Base-by-base conservation (phyloP, 2,797 vertebrate genomes). In the Vultur gryphus region DNA sequence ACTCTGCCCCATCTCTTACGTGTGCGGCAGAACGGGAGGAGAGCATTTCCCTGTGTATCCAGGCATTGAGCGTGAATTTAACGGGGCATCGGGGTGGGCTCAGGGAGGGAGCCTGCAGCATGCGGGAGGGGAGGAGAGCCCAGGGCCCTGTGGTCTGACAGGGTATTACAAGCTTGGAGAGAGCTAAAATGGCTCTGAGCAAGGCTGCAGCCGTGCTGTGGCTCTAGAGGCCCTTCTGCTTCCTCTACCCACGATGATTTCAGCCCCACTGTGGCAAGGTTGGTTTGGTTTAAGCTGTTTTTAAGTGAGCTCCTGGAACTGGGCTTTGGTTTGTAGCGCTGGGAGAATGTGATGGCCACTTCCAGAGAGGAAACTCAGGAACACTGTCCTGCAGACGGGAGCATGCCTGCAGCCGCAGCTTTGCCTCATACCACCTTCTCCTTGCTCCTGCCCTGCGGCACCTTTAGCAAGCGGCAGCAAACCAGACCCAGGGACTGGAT, bases 1-100 rank as follows among this genome's bases (percentile, higher is more conserved):
- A 14, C 35, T 75, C 64, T 80, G 82, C 39, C 71, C 66, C 3
- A 0, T 44, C 7, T n/a, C 28, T 46, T 8, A 6, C 0, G 0
- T 7, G 29, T 26, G 33, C 65, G 49, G 82, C 25, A 31, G 19
- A 20, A 3, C 1, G 7, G 37, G 21, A 57, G 28, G 21, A 57
- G 48, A 43, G 33, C 3, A 0, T 69, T 67, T 48, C 37, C 37
- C 29, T 2, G 2, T 2, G 11, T 51, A 20, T 19, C 18, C 43
- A 24, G 59, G 70, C 44, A 10, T 1, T 15, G 33, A 33, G 84
- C 7, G 3, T 39, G 37, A 70, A 29, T 52, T 77, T 2, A 28
- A 1, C 1, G 4, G 46, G 43, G 24, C 5, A 2, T 29, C 1
- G 1, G 71, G n/a, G 4, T 51, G 62, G 25, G 62, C 43, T 73